phyloP scores from a whole-genome alignment of 2,113 vertebrate genomes.

The Eonycteris spelaea region DNA sequence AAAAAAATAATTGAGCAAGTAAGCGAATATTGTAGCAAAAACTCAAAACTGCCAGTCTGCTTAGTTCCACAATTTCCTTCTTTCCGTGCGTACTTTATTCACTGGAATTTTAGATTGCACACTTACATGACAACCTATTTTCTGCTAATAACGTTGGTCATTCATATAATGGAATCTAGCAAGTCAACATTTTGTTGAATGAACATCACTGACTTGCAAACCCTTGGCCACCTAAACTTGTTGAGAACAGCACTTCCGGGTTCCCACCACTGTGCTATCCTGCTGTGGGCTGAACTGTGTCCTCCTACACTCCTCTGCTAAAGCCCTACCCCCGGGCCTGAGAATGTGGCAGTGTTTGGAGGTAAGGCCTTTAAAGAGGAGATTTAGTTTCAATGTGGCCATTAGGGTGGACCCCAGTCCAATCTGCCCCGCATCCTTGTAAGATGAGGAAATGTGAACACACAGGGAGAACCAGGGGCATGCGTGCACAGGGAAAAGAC shows the following conservation, averaged over 20 bases:
- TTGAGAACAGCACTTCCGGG: not conserved
- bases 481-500: not conserved
- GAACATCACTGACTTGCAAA: not conserved
- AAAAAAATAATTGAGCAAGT: not conserved
- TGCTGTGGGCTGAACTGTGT: not conserved
- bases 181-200: not conserved
- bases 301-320: not conserved
- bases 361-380: not conserved
- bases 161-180: not conserved
- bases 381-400: not conserved
- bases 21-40: constrained; percentile 8
- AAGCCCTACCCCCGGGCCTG: not conserved
- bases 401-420: not conserved
- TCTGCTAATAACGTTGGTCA: not conserved
- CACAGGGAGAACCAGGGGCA: not conserved
- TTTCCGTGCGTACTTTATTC: not conserved
- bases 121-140: not conserved
- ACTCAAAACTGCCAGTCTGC: not conserved
- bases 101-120: not conserved
- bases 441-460: not conserved
- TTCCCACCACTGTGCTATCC: not conserved
- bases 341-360: not conserved
- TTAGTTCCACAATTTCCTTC: not conserved
- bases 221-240: not conserved
- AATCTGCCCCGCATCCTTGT: not conserved